Conservation (phyloP, 1,140 invertebrate species). For the Maniola jurtina region DNA sequence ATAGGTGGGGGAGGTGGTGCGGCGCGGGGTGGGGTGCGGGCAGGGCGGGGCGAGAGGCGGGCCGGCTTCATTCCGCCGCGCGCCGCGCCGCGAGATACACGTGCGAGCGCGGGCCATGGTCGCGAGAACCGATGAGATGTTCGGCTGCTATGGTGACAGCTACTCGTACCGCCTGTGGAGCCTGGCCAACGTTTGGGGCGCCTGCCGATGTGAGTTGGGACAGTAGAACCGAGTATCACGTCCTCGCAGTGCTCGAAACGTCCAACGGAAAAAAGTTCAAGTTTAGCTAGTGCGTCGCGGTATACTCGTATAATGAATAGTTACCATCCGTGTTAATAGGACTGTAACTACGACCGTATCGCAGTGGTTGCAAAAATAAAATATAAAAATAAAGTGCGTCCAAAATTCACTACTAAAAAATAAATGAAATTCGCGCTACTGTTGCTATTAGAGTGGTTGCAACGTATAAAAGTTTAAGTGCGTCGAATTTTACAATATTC, state of each 20-base stretch:
- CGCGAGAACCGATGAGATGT: conserved; percentile 82
- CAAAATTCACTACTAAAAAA: background rate
- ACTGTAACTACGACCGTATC: too few species aligned
- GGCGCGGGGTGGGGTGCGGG: conserved; percentile 48
- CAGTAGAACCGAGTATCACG: conserved; percentile 18
- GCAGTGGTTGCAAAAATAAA: background rate
- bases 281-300: conserved; percentile 36
- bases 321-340: background rate
- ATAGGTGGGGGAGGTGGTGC: conserved; percentile 46
- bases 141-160: conserved; percentile 83
- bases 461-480: conserved; percentile 1
- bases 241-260: background rate
- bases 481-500: background rate
- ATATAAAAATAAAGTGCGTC: background rate
- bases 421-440: background rate
- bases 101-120: conserved; percentile 80
- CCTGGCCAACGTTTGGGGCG: conserved; percentile 85
- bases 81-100: conserved; percentile 51
- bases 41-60: conserved; percentile 57
- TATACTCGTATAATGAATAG: background rate
- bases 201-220: conserved; percentile 83
- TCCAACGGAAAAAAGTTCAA: background rate
- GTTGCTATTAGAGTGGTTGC: background rate
- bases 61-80: conserved; percentile 60
- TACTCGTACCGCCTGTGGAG: conserved; percentile 85